Percentiles rank a stretch among this genome's conserved stretches.
phyloP scores from a whole-genome alignment of 2,888 invertebrate genomes.

The Acrobasis consociella region DNA sequence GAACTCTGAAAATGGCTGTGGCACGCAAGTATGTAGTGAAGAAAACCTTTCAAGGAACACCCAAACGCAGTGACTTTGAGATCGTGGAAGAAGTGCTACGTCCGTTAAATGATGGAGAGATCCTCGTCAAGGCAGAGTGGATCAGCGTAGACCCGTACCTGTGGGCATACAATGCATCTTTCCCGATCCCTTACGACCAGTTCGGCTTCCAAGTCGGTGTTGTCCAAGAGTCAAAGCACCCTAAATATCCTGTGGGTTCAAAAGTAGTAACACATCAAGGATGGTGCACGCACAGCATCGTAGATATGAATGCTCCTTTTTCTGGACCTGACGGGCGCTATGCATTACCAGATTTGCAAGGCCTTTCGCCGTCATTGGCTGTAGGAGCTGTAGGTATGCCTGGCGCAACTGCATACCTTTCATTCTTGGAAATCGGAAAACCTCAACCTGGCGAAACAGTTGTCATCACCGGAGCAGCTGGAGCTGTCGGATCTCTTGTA shows the following conservation, averaged over 20 bases:
- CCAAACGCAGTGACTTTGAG: slow-evolving; percentile 81
- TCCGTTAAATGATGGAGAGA: slow-evolving; percentile 80
- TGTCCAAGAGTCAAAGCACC: slow-evolving; percentile 84
- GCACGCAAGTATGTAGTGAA: slow-evolving; percentile 82
- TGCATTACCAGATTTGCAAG: slow-evolving; percentile 79
- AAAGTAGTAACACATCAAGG: slow-evolving; percentile 84
- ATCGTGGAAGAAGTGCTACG: slow-evolving; percentile 84
- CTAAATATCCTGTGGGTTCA: slow-evolving; percentile 83
- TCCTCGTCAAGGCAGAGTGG: slow-evolving; percentile 47
- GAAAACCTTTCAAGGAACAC: slow-evolving; percentile 81
- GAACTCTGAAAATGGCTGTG: slow-evolving; percentile 60
- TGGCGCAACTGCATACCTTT: slow-evolving; percentile 88
- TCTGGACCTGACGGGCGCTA: slow-evolving; percentile 38
- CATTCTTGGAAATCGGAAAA: slow-evolving; percentile 85
- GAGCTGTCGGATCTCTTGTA: slow-evolving; percentile 88
- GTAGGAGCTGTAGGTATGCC: slow-evolving; percentile 86
- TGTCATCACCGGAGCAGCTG: slow-evolving; percentile 87
- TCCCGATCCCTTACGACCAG: slow-evolving; percentile 44
- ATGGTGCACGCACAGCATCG: slow-evolving; percentile 83
- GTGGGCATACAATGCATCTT: slow-evolving; percentile 39
- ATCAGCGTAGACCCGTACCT: slow-evolving; percentile 57
- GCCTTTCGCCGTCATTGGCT: slow-evolving; percentile 75
- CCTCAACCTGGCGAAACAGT: slow-evolving; percentile 87
- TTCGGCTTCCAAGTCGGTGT: slow-evolving; percentile 45
- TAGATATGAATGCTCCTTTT: slow-evolving; percentile 33